These are phyloP conservation scores for Micropoecilia bifurca DNA, from an alignment of 2,797 vertebrate genomes.

Conservation along the genomic window DNA sequence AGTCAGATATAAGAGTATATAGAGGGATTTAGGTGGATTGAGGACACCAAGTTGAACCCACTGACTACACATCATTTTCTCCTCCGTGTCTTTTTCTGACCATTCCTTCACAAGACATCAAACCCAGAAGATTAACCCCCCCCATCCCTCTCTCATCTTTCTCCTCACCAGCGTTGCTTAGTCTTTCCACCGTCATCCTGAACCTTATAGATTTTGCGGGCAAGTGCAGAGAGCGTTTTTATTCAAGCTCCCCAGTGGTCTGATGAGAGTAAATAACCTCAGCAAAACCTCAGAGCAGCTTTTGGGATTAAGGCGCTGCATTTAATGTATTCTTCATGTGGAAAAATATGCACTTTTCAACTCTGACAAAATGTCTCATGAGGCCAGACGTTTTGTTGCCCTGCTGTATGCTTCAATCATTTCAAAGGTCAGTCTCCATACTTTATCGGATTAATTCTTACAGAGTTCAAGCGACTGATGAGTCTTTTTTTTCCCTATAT, in stretches of 20 bases:
- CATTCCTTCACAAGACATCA: slow-evolving; percentile 34
- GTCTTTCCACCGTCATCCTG: slow-evolving; percentile 1
- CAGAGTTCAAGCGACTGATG: not conserved
- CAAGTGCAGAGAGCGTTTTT: slow-evolving; percentile 18
- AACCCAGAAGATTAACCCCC: slow-evolving; percentile 41
- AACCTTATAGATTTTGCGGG: slow-evolving; percentile 7
- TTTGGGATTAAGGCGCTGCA: slow-evolving; percentile 72
- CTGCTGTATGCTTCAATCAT: slow-evolving; percentile 1
- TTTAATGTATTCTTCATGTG: slow-evolving; percentile 41
- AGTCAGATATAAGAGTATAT: slow-evolving; percentile 60
- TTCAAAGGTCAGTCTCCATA: slow-evolving; percentile 5
- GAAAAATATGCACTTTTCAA: slow-evolving; percentile 23
- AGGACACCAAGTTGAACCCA: slow-evolving; percentile 69
- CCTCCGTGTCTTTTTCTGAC: slow-evolving; percentile 36
- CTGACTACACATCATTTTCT: slow-evolving; percentile 44
- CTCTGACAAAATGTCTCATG: slow-evolving; percentile 16
- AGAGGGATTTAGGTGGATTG: slow-evolving; percentile 72
- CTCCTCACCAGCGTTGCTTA: not conserved
- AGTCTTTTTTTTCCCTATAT: not conserved
- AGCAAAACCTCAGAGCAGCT: slow-evolving; percentile 59
- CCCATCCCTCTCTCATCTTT: slow-evolving; percentile 27
- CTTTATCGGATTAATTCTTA: not conserved
- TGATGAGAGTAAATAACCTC: slow-evolving; percentile 70
- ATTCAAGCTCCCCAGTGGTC: slow-evolving; percentile 67
- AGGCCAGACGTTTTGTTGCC: slow-evolving; percentile 1